A percentile compares a stretch with the other conserved stretches of the same genome.
phyloP scores from a whole-genome alignment of 2,797 vertebrate species.

The Spinus olivaceus region DNA sequence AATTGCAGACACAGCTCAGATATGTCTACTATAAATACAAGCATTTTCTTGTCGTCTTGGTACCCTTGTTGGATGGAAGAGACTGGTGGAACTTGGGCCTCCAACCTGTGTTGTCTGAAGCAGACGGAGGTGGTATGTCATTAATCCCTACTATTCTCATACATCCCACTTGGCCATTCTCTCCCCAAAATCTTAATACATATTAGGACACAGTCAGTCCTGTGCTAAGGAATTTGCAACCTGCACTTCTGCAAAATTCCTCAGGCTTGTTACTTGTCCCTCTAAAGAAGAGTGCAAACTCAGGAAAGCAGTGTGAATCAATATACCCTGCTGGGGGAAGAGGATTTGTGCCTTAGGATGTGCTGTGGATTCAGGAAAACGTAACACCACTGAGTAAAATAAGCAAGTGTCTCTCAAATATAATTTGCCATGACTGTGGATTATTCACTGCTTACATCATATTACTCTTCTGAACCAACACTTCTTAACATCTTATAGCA shows the following conservation, averaged over 20 bases:
- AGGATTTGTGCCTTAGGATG: neutral
- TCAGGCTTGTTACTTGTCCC: neutral
- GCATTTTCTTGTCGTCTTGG: neutral
- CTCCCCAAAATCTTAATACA: neutral
- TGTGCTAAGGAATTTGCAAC: neutral
- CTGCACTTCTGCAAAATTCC: neutral
- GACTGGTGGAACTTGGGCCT: neutral
- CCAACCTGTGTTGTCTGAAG: neutral
- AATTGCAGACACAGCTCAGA: neutral
- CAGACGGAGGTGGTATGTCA: neutral
- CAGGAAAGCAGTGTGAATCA: neutral
- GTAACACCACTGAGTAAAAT: neutral
- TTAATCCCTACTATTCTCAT: neutral
- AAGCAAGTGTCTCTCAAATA: neutral
- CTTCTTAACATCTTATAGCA: neutral
- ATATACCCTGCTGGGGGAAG: neutral
- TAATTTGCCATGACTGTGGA: neutral
- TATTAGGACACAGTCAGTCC: neutral
- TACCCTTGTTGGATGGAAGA: neutral
- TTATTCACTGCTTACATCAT: neutral
- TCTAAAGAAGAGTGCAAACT: neutral
- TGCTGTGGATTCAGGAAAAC: neutral
- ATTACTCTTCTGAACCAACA: neutral
- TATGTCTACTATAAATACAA: neutral
- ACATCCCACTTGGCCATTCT: fast-evolving